These are phyloP conservation scores for Ptyas mucosa DNA, from an alignment of 2,113 vertebrate species.

Conservation along the genomic window DNA sequence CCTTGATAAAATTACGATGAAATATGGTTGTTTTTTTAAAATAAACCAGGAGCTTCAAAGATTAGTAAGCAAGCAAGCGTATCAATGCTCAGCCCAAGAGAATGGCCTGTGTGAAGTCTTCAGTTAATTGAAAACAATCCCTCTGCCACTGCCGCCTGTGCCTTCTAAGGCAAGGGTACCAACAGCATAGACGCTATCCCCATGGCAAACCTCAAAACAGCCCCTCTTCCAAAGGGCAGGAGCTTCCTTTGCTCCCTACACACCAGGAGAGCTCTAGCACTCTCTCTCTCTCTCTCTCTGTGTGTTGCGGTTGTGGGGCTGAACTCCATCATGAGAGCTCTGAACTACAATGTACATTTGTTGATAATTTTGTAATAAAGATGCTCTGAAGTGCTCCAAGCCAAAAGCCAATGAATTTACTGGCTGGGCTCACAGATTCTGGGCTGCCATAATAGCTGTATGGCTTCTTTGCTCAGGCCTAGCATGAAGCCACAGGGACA, in stretches of 20 bases:
- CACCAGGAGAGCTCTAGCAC: not conserved
- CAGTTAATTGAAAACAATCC: not conserved
- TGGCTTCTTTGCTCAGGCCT: not conserved
- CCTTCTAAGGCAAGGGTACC: not conserved
- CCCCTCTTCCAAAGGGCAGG: not conserved
- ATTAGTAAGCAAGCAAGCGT: not conserved
- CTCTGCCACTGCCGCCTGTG: not conserved
- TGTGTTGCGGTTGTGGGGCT: not conserved
- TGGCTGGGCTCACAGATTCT: not conserved
- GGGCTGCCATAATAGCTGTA: not conserved
- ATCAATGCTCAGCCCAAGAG: not conserved
- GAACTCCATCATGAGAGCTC: not conserved
- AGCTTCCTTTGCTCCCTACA: not conserved
- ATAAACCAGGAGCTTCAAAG: not conserved
- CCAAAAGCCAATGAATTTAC: not conserved
- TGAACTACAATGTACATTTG: not conserved
- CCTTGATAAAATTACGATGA: not conserved
- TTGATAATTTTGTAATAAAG: not conserved
- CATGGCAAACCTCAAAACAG: not conserved
- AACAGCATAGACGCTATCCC: not conserved
- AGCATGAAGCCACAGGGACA: not conserved
- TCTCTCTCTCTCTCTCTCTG: not conserved
- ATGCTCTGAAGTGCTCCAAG: not conserved
- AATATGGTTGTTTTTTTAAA: not conserved
- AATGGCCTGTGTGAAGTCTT: not conserved